Percentiles rank a stretch among this genome's conserved stretches.
Conservation (phyloP, 1,140 invertebrate genomes). For the Telenomus remus region DNA sequence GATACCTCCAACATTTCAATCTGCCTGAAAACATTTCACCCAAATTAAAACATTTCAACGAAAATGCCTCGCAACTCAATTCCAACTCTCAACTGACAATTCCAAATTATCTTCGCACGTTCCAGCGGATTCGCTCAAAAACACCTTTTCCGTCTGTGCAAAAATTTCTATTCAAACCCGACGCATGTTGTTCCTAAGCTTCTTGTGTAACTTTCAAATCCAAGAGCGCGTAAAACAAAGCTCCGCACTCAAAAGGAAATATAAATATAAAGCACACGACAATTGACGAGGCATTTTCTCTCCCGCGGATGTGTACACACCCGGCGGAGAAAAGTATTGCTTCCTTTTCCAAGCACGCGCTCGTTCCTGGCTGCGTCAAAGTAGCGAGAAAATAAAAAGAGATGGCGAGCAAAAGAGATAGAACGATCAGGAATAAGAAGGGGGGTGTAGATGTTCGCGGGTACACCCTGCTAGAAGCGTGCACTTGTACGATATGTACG, state of each 20-base stretch:
- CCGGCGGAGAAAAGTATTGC: constrained; percentile 14
- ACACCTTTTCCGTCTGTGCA: constrained; percentile 1
- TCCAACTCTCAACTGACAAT: too few relatives aligned
- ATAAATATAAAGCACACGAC: constrained; percentile 37
- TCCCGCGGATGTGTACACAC: constrained; percentile 18
- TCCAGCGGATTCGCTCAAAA: constrained; percentile 15
- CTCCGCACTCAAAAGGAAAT: constrained; percentile 24
- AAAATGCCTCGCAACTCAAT: too few relatives aligned
- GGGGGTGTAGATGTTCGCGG: constrained; percentile 61
- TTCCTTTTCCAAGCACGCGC: constrained; percentile 35
- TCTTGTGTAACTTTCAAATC: constrained; percentile 28
- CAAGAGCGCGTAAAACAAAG: constrained; percentile 48
- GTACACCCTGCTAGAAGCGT: constrained; percentile 60
- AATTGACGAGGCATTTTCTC: constrained; percentile 37
- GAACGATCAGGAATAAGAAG: constrained; percentile 3
- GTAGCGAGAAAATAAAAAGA: constrained; percentile 23
- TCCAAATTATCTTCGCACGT: constrained; percentile 8
- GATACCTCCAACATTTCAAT: constrained; percentile 7
- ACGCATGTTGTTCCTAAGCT: not conserved
- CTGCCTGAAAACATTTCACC: too few relatives aligned
- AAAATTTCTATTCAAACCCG: constrained; percentile 27
- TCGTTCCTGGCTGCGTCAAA: constrained; percentile 35
- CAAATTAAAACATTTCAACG: too few relatives aligned
- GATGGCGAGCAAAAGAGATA: constrained; percentile 21
- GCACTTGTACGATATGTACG: constrained; percentile 70